phyloP scores from a whole-genome alignment of 2,797 vertebrate genomes.

The Dicrostonyx torquatus region DNA sequence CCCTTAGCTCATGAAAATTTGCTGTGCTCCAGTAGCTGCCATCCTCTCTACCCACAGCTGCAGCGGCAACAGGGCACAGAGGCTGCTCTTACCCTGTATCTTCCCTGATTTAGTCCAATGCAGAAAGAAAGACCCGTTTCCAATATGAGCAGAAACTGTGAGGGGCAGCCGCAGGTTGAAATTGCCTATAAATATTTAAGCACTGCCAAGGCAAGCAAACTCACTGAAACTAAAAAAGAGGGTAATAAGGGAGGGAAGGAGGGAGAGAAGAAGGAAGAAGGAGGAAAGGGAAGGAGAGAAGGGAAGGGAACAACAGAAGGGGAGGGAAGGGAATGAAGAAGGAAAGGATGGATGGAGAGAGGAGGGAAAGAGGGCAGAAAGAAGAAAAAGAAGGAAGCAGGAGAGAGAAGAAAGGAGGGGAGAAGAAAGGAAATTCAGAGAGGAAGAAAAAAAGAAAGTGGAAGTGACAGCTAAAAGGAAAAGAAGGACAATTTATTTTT shows the following conservation, averaged over 20 bases:
- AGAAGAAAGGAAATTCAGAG: rapidly evolving
- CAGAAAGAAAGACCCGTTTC: background rate
- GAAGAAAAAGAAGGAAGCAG: background rate
- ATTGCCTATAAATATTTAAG: background rate
- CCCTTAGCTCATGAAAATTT: background rate
- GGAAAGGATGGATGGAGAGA: too few relatives aligned
- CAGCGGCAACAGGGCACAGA: background rate
- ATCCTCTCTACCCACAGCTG: background rate
- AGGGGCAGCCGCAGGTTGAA: rapidly evolving
- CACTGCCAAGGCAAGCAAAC: background rate
- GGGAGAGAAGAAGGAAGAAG: rapidly evolving
- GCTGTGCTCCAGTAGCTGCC: background rate
- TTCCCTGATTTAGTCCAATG: background rate
- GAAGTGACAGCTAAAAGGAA: rapidly evolving
- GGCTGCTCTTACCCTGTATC: background rate
- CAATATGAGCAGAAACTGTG: background rate
- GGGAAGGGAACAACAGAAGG: rapidly evolving
- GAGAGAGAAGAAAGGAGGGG: background rate
- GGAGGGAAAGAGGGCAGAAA: background rate
- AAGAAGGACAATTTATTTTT: background rate
- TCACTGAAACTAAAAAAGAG: background rate
- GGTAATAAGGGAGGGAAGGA: background rate
- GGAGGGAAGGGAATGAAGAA: background rate
- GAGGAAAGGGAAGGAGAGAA: rapidly evolving
- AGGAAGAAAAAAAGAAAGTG: background rate